Percentiles rank a stretch among this genome's conserved stretches.
Conservation (phyloP, 2,888 invertebrate genomes). For the Megalurothrips usitatus region DNA sequence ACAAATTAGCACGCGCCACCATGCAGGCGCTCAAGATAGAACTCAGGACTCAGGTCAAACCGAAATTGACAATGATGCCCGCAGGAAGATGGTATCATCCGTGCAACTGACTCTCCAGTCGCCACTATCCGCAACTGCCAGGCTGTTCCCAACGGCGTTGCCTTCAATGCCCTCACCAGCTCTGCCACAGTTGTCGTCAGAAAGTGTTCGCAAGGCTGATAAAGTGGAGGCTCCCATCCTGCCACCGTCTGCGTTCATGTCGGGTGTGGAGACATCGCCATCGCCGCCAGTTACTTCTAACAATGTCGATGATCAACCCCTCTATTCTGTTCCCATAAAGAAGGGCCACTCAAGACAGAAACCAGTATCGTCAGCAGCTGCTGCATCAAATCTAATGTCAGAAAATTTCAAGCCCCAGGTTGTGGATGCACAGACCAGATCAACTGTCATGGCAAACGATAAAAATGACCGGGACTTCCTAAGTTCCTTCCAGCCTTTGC, state of each 20-base stretch:
- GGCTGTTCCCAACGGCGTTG: conserved; percentile 44
- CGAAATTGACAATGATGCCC: background rate
- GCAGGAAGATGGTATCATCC: conserved; percentile 53
- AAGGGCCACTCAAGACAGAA: conserved; percentile 1
- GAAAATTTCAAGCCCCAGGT: conserved; percentile 3
- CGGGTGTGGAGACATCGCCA: background rate
- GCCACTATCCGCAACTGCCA: conserved; percentile 44
- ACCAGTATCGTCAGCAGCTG: background rate
- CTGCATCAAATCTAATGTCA: conserved; percentile 13
- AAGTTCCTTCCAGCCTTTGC: background rate
- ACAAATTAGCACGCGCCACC: background rate
- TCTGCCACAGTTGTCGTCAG: background rate
- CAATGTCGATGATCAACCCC: background rate
- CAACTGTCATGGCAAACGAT: background rate
- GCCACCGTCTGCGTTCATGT: background rate
- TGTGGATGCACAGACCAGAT: background rate
- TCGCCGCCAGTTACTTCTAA: background rate
- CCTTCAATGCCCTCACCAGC: background rate
- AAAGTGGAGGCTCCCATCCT: background rate
- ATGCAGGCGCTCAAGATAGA: background rate
- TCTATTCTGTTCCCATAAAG: background rate
- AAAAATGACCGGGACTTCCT: background rate
- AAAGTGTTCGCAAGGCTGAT: background rate
- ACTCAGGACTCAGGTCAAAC: background rate
- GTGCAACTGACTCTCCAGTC: conserved; percentile 61